A percentile compares a stretch with the other conserved stretches of the same genome.
phyloP scores from a whole-genome alignment of 1,140 invertebrate species.

The Heliconius hermathena region DNA sequence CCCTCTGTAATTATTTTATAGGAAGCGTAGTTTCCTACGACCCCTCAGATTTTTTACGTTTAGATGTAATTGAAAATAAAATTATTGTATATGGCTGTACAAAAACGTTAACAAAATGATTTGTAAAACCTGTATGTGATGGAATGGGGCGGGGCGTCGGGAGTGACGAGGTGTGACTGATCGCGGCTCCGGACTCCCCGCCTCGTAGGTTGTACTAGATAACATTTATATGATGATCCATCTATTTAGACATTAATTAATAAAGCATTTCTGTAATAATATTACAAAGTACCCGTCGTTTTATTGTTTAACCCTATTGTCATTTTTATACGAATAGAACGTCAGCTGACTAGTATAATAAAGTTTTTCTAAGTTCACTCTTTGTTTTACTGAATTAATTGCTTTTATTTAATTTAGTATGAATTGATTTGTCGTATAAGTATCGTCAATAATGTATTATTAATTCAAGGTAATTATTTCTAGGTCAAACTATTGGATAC shows the following conservation, averaged over 20 bases:
- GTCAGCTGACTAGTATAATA: not conserved
- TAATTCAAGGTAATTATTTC: not conserved
- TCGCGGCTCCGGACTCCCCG: conserved; percentile 65
- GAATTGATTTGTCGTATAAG: conserved; percentile 4
- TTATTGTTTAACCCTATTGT: conserved; percentile 48
- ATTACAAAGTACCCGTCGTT: conserved; percentile 75
- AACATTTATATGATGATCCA: conserved; percentile 83
- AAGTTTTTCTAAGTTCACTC: conserved; percentile 7
- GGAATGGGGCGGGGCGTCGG: conserved; percentile 71
- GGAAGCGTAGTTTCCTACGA: conserved; percentile 81
- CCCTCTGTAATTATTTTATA: conserved; percentile 80
- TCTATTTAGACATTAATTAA: conserved; percentile 83
- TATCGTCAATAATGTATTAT: conserved; percentile 6
- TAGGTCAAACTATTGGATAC: conserved; percentile 9
- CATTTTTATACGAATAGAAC: conserved; percentile 13
- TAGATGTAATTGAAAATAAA: conserved; percentile 82
- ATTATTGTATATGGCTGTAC: conserved; percentile 83
- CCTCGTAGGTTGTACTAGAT: conserved; percentile 82
- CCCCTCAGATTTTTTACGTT: conserved; percentile 81
- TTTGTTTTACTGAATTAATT: not conserved
- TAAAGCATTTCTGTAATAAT: conserved; percentile 83
- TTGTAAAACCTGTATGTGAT: conserved; percentile 80
- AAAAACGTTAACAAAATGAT: conserved; percentile 82
- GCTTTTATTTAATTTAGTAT: conserved; percentile 10
- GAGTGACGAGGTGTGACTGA: conserved; percentile 59